A percentile compares a stretch with the other conserved stretches of the same genome.
phyloP scores from a whole-genome alignment of 2,888 invertebrate genomes.

The Sclerodermus sp. region DNA sequence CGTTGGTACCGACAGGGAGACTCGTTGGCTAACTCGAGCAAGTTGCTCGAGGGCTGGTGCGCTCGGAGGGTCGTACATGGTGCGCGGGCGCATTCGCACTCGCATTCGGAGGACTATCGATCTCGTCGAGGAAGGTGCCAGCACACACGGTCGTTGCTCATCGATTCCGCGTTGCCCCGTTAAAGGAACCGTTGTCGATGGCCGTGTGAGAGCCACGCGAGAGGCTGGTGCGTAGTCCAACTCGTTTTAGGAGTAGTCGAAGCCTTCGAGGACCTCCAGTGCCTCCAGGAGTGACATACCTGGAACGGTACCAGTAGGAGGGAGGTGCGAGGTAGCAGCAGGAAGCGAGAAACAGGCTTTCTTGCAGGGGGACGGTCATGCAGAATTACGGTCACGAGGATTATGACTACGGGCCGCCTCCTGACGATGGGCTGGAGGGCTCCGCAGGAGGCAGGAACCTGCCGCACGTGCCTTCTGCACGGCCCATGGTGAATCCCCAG shows the following conservation, averaged over 20 bases:
- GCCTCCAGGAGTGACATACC: no score
- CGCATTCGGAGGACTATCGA: slow-evolving; percentile 48
- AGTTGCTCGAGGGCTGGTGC: slow-evolving; percentile 3
- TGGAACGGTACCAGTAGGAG: no score
- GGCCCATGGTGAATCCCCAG: slow-evolving; percentile 81
- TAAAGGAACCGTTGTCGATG: slow-evolving; percentile 41
- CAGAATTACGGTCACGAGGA: slow-evolving; percentile 49
- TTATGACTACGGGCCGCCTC: slow-evolving; percentile 33
- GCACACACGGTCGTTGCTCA: slow-evolving; percentile 44
- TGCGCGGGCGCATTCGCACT: slow-evolving; percentile 47
- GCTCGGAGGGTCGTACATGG: slow-evolving; percentile 21
- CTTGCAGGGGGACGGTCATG: slow-evolving; percentile 30
- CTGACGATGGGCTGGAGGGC: slow-evolving; percentile 1
- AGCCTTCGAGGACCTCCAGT: no score
- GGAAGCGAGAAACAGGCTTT: neutral
- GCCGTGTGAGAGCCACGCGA: slow-evolving; percentile 16
- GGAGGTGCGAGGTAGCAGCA: neutral
- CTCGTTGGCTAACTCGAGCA: neutral
- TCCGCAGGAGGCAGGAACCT: slow-evolving; percentile 23
- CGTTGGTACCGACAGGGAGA: slow-evolving; percentile 10
- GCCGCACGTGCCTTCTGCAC: slow-evolving; percentile 50
- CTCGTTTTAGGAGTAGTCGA: neutral
- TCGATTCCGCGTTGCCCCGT: slow-evolving; percentile 42
- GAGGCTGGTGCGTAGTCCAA: slow-evolving; percentile 9
- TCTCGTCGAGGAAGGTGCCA: slow-evolving; percentile 45